These are phyloP conservation scores for Gibbula magus DNA, from an alignment of 2,888 invertebrate species.

Conservation along the genomic window DNA sequence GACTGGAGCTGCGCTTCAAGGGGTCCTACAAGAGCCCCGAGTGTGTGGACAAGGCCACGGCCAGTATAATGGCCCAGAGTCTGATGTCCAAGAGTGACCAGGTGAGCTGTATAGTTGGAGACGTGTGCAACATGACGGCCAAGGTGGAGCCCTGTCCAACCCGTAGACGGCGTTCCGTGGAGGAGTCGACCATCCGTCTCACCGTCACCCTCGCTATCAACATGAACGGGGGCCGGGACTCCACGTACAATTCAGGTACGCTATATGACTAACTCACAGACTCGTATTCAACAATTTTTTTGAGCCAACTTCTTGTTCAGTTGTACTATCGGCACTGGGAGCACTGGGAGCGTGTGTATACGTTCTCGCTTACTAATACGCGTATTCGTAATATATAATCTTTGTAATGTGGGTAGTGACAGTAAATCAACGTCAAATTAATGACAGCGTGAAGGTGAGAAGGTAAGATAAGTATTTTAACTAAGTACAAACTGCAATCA, in stretches of 20 bases:
- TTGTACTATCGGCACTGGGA: too few species aligned
- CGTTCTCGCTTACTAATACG: too few species aligned
- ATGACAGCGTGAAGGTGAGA: too few species aligned
- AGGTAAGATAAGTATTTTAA: too few species aligned
- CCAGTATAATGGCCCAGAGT: neutral
- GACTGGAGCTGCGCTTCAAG: neutral
- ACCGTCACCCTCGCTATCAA: neutral
- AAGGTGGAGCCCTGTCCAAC: neutral
- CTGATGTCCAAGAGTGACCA: neutral
- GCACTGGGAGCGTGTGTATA: too few species aligned
- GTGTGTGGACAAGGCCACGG: neutral
- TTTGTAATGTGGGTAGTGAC: too few species aligned
- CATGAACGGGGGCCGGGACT: neutral
- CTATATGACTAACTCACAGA: too few species aligned
- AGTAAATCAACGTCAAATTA: too few species aligned
- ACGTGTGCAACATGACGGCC: neutral
- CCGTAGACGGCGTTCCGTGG: neutral
- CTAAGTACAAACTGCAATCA: too few species aligned
- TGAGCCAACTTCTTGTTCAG: too few species aligned
- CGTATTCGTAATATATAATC: too few species aligned
- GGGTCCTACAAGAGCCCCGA: neutral
- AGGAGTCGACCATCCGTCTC: neutral
- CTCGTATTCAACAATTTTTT: too few species aligned
- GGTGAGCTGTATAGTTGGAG: neutral
- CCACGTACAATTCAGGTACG: neutral